Evolutionary conservation across 2,888 invertebrate genomes (phyloP), one percentile per base, ranked within the genome.

Genomic region (Ellobium chinense): DNA sequence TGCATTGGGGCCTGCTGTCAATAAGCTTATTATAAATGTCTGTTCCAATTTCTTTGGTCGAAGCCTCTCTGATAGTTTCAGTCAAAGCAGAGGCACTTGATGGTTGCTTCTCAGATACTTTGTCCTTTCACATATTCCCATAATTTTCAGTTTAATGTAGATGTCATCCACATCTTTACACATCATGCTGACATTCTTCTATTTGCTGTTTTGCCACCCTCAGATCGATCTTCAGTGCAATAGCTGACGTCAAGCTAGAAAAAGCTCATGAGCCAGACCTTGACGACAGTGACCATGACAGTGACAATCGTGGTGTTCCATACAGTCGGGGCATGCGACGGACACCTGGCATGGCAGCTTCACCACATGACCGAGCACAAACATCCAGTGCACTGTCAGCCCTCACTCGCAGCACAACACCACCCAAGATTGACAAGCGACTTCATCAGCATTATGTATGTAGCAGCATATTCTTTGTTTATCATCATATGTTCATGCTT

Each of bases 391-490:
- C 84, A 36, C 72, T 87, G 60, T 87, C 88, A 12, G 70, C 84
- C 82, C 21, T 66, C 78, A 27, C 78, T 78, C 78, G 87, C 24
- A 86, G 87, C 39, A 86, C 86, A 27, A 89, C 90, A 34, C 89
- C 90, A 39, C 88, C 89, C 36, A 90, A 89, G 79, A 90, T 91
- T 66, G 92, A 92, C 86, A 92, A 92, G 77, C 74, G 92, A 34
- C 85, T 92, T 0, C 88, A 90, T 27, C 89, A 90, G 78, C 86
- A 90, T 39, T 90, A 90, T 87, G 91, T 91, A 87, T 87, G 90
- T n/a, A n/a, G n/a, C n/a, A n/a, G n/a, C n/a, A n/a, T n/a, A n/a
- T n/a, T n/a, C n/a, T n/a, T n/a, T n/a, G n/a, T n/a, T n/a, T n/a
- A n/a, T n/a, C n/a, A n/a, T n/a, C n/a, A n/a, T n/a, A n/a, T n/a